phyloP scores from a whole-genome alignment of 2,113 vertebrate genomes.

The Nothoprocta pentlandii region DNA sequence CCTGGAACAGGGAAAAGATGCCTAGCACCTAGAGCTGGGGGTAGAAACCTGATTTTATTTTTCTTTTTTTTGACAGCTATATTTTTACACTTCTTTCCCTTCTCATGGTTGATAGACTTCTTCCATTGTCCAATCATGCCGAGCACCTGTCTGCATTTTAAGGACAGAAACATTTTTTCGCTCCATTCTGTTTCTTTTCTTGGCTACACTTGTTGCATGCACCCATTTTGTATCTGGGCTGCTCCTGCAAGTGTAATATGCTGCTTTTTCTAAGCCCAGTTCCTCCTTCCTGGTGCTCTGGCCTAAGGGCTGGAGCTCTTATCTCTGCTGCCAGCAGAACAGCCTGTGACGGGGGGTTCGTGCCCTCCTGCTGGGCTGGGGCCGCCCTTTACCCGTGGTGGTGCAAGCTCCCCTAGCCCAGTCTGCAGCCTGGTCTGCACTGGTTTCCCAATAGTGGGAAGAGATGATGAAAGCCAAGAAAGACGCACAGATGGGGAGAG shows the following conservation, averaged over 20 bases:
- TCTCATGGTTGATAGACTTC: background rate
- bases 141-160: background rate
- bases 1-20: background rate
- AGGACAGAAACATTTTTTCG: background rate
- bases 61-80: background rate
- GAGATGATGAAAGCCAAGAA: slow-evolving; percentile 66
- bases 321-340: background rate
- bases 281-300: slow-evolving; percentile 1
- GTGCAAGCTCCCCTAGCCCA: slow-evolving; percentile 19
- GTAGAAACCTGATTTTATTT: background rate
- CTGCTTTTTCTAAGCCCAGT: background rate
- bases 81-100: background rate
- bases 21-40: background rate
- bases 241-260: background rate
- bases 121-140: background rate
- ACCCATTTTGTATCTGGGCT: background rate
- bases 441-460: slow-evolving; percentile 65
- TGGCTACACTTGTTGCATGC: rapidly evolving
- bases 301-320: background rate
- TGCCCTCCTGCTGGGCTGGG: background rate
- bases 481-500: slow-evolving; percentile 45
- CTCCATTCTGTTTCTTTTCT: background rate
- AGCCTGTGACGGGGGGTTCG: rapidly evolving
- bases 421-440: background rate
- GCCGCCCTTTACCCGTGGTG: background rate